A percentile compares a stretch with the other conserved stretches of the same genome.
These are phyloP conservation scores for Cerceris rybyensis DNA, from an alignment of 2,888 invertebrate genomes.

Conservation along the genomic window DNA sequence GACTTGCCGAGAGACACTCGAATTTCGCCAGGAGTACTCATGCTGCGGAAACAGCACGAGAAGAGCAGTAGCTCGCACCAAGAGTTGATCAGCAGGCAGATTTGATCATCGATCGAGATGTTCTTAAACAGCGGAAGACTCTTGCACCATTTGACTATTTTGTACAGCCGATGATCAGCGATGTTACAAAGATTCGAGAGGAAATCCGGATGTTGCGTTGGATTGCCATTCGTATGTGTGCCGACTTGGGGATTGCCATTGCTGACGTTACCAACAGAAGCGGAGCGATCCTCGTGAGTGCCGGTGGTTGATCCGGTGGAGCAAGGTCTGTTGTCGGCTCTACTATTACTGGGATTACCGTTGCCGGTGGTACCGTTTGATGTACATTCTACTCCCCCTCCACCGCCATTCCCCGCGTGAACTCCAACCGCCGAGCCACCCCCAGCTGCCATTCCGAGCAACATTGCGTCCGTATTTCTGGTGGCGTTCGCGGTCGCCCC, in stretches of 20 bases:
- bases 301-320: slow-evolving; percentile 56
- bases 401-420: slow-evolving; percentile 12
- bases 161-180: slow-evolving; percentile 97
- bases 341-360: slow-evolving; percentile 58
- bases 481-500: slow-evolving; percentile 15
- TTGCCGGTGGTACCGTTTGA: slow-evolving; percentile 52
- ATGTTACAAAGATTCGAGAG: slow-evolving; percentile 95
- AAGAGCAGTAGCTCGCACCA: slow-evolving; percentile 97
- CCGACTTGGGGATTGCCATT: slow-evolving; percentile 58
- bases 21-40: slow-evolving; percentile 94
- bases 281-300: slow-evolving; percentile 65
- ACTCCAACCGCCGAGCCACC: slow-evolving; percentile 26
- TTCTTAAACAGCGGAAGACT: slow-evolving; percentile 97
- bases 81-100: slow-evolving; percentile 97
- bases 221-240: slow-evolving; percentile 70
- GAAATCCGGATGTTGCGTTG: slow-evolving; percentile 87
- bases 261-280: slow-evolving; percentile 45
- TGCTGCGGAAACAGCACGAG: slow-evolving; percentile 97
- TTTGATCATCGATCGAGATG: slow-evolving; percentile 99
- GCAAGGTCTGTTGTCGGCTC: slow-evolving; percentile 64
- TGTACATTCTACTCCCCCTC: slow-evolving; percentile 46
- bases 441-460: slow-evolving; percentile 33
- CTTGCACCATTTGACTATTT: slow-evolving; percentile 99
- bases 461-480: slow-evolving; percentile 49
- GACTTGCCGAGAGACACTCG: slow-evolving; percentile 87